Evolutionary conservation across 1,140 invertebrate genomes (phyloP), one percentile per base, ranked within the genome.

Genomic region (Dryas iulia): DNA sequence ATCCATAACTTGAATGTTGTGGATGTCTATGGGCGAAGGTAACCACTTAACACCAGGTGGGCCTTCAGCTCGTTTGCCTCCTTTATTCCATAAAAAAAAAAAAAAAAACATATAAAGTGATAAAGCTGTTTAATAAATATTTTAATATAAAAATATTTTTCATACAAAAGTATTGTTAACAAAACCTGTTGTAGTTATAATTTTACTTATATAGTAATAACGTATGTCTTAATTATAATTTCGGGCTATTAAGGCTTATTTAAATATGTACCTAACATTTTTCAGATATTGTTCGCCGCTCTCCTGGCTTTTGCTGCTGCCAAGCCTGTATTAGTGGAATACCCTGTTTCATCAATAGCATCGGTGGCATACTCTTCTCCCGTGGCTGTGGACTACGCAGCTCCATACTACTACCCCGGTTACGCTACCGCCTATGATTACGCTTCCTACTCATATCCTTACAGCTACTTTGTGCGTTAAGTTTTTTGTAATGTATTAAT

Each of bases 261-360:
- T 3, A 10, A 10, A 47, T 14, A 33, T 54, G 21, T 23, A n/a
- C n/a, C n/a, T n/a, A n/a, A n/a, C n/a, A 21, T 33, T 59, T 68
- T 70, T 84, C 79, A 94, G 93, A 81, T 93, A 61, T 69, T 93
- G 30, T 87, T 93, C 57, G 83, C 87, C 73, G 89, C 91, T 77
- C 66, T 93, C 18, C 69, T 93, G 81, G 92, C 91, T 69, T 83
- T 92, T 53, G 89, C 90, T 23, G 73, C 84, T 25, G 93, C 93
- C 54, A 92, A 92, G 79, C 93, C 93, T 24, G 80, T 89, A n/a
- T 79, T 92, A 26, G 71, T 87, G 35, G 84, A 86, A 28, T 92
- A 91, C 59, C 86, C 84, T 0, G 63, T 81, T 5, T 73, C 72
- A 24, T 64, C 82, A 6, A 6, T 67, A 21, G 78, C 81, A 21